Evolutionary conservation across 2,888 invertebrate genomes (phyloP).

Genomic region (Parnassius orleans): DNA sequence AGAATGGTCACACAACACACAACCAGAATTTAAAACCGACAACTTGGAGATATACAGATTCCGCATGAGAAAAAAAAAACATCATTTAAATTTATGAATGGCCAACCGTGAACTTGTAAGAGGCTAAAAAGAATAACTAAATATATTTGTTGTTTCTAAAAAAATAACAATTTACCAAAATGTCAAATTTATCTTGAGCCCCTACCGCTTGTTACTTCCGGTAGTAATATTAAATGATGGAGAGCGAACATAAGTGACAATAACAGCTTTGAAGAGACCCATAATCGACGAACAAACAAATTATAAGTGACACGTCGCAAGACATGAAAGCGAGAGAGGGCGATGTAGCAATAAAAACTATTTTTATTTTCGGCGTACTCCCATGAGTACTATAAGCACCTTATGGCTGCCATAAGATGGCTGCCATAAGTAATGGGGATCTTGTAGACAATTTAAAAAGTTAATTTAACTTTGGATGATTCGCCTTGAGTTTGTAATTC

Average conservation of each 20-base stretch:
- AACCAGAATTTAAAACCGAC: too few species aligned
- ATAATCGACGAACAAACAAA: conserved; percentile 18
- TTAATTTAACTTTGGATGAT: neutral
- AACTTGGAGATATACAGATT: too few species aligned
- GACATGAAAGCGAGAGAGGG: conserved; percentile 14
- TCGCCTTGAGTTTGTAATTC: neutral
- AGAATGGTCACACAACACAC: too few species aligned
- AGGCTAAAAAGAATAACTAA: too few species aligned
- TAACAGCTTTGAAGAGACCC: conserved; percentile 19
- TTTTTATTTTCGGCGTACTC: conserved; percentile 36
- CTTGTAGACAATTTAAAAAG: conserved; percentile 1
- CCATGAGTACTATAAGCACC: conserved; percentile 40
- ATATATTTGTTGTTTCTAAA: too few species aligned
- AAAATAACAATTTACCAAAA: neutral
- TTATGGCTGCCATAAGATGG: conserved; percentile 31
- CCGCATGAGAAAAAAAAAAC: too few species aligned
- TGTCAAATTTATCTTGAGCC: neutral
- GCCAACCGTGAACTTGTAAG: too few species aligned
- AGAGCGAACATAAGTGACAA: conserved; percentile 13
- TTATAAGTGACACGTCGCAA: conserved; percentile 22
- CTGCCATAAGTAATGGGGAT: conserved; percentile 25
- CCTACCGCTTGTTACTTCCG: conserved; percentile 15
- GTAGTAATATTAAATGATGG: conserved; percentile 17
- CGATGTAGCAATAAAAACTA: conserved; percentile 34
- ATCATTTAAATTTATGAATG: too few species aligned